Percentiles rank a stretch among this genome's conserved stretches.
Conservation (phyloP, 2,797 vertebrate genomes). For the Anolis apletophallus region DNA sequence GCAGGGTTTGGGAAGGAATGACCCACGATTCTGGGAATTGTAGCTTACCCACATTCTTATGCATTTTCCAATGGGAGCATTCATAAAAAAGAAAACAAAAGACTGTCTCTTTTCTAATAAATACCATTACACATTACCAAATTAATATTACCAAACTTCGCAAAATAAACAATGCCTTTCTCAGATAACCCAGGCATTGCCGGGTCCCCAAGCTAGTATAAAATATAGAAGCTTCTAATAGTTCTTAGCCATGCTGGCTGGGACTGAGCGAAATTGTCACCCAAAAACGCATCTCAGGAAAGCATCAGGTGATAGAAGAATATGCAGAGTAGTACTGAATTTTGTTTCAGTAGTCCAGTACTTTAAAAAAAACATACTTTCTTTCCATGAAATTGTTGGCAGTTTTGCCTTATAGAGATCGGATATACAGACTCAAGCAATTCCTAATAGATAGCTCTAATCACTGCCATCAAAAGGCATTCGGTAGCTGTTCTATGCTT, state of each 20-base stretch:
- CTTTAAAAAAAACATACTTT: not conserved
- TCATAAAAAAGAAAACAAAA: too few species aligned
- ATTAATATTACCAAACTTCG: too few species aligned
- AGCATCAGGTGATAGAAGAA: not conserved
- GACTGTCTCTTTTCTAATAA: too few species aligned
- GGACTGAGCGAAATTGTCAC: not conserved
- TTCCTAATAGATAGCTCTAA: not conserved
- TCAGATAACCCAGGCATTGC: too few species aligned
- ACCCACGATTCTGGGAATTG: too few species aligned
- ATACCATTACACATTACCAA: too few species aligned
- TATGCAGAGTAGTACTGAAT: slow-evolving; percentile 18
- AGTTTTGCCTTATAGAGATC: not conserved
- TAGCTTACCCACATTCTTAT: too few species aligned
- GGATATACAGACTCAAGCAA: too few species aligned
- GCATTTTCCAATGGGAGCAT: too few species aligned
- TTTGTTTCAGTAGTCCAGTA: slow-evolving; percentile 33
- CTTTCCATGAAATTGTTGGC: not conserved
- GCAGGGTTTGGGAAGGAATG: too few species aligned
- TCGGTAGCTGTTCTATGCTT: not conserved
- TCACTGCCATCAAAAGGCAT: not conserved
- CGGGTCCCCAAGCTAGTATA: not conserved
- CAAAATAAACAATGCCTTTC: too few species aligned
- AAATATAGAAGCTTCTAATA: not conserved
- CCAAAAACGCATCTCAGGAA: not conserved
- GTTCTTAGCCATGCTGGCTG: not conserved